Base-by-base conservation (phyloP, 30 jellyfish, hydroid and myxozoan genomes). In the Cassiopea andromeda region DNA sequence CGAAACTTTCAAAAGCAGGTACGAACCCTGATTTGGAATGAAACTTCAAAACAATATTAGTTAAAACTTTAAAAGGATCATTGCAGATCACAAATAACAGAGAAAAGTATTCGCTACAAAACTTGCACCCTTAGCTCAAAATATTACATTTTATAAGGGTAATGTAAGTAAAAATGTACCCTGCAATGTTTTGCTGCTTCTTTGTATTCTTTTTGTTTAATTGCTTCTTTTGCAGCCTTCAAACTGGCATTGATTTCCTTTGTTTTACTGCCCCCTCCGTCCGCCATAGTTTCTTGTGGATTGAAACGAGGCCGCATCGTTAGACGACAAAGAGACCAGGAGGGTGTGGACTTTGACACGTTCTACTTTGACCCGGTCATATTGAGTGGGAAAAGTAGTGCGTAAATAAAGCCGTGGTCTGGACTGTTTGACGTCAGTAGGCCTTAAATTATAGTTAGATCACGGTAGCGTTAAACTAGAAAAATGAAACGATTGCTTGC, bases 111-210 rank as follows among this genome's bases (percentile, higher is more conserved):
- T 27, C 38, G 38, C 38, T 27, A 27, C 38, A 27, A 27, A 27
- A 27, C 38, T 27, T 2, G 8, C 64, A 9, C 64, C 64, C 64
- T 9, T 50, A 50, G 64, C 64, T 9, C 9, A 50, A 2, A 50
- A 50, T 5, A 2, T 9, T 50, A 2, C 9, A 50, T 50, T 50
- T 9, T 50, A 5, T 50, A 50, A 2, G 64, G 64, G 8, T 2
- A 2, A 5, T 5, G 9, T 2, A 9, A 50, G 8, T 5, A 2
- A 9, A 5, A 2, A 50, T 54, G 48, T 54, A 94, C 98, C 96
- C 92, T 95, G 97, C 99, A 91, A 81, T 91, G 94, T 74, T 88
- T 88, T 54, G 87, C 75, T 2, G 99, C 99, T 27, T 91, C 99
- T 73, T 91, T 92, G 88, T 89, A 95, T n/a, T 95, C 99, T 75